Evolutionary conservation across 2,888 invertebrate genomes (phyloP).

Genomic region (Synanthedon formicaeformis): DNA sequence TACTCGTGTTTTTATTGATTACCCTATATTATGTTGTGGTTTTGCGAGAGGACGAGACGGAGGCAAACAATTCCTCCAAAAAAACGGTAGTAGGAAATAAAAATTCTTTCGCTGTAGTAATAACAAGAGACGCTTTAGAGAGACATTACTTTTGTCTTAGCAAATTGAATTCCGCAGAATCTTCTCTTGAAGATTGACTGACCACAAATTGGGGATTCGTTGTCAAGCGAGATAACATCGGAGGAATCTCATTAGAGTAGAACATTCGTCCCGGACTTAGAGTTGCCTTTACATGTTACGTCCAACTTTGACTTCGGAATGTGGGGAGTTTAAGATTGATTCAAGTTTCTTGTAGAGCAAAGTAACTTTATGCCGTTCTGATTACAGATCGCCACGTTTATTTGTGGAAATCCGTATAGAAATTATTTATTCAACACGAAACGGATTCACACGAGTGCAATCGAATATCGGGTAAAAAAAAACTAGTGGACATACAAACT

Average conservation of each 20-base stretch:
- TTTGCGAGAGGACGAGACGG: too few relatives aligned
- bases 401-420: neutral
- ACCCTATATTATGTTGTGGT: too few relatives aligned
- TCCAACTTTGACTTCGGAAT: constrained; percentile 39
- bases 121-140: constrained; percentile 26
- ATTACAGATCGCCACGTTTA: neutral
- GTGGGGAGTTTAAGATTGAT: constrained; percentile 37
- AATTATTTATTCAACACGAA: too few relatives aligned
- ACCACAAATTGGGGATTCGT: constrained; percentile 66
- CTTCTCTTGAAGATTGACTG: constrained; percentile 54
- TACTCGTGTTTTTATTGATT: too few relatives aligned
- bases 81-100: constrained; percentile 4
- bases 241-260: constrained; percentile 63
- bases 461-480: too few relatives aligned
- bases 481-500: too few relatives aligned
- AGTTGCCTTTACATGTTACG: constrained; percentile 38
- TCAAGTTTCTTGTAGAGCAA: constrained; percentile 5
- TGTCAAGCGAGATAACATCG: constrained; percentile 62
- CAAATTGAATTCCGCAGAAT: constrained; percentile 61
- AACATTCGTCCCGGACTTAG: constrained; percentile 37
- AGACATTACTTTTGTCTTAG: constrained; percentile 55
- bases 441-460: too few relatives aligned
- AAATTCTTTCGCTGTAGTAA: neutral
- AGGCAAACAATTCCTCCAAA: too few relatives aligned
- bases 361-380: constrained; percentile 4